Conservation (phyloP, 2,888 invertebrate species). For the Caenorhabditis angaria region DNA sequence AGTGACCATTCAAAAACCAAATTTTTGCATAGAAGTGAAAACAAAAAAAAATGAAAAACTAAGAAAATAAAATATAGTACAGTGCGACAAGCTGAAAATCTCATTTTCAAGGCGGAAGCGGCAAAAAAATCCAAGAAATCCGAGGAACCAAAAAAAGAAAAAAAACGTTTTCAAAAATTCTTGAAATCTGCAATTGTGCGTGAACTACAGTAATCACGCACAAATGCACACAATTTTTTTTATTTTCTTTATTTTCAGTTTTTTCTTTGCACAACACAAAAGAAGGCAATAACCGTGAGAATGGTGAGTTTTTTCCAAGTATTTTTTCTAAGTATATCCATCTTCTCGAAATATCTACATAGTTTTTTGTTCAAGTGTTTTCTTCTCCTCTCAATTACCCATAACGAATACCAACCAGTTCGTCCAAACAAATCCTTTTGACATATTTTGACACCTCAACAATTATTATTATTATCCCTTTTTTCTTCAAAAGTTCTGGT, state of each 20-base stretch:
- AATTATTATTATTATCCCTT: neutral
- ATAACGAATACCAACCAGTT: neutral
- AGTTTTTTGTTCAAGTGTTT: neutral
- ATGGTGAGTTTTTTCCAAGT: too few species aligned
- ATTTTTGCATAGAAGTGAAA: too few species aligned
- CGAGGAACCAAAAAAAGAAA: too few species aligned
- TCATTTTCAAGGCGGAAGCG: too few species aligned
- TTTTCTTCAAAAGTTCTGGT: neutral
- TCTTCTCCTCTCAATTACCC: slow-evolving; percentile 1
- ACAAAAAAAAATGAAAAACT: too few species aligned
- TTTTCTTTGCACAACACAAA: too few species aligned
- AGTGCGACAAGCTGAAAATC: too few species aligned
- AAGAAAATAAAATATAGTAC: too few species aligned
- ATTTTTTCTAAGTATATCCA: too few species aligned
- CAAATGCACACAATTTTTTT: neutral
- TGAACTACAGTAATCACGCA: neutral
- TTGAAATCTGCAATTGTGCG: neutral
- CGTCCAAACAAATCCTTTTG: neutral
- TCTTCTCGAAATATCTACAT: too few species aligned
- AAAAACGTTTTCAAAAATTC: neutral
- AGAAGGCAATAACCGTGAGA: too few species aligned
- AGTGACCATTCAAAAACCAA: too few species aligned
- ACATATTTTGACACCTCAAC: slow-evolving; percentile 2
- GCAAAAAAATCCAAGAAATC: neutral
- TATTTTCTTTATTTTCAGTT: neutral